Evolutionary conservation across 2,888 invertebrate species (phyloP), one percentile per base, ranked within the genome.

Genomic region (Norana najaformis): DNA sequence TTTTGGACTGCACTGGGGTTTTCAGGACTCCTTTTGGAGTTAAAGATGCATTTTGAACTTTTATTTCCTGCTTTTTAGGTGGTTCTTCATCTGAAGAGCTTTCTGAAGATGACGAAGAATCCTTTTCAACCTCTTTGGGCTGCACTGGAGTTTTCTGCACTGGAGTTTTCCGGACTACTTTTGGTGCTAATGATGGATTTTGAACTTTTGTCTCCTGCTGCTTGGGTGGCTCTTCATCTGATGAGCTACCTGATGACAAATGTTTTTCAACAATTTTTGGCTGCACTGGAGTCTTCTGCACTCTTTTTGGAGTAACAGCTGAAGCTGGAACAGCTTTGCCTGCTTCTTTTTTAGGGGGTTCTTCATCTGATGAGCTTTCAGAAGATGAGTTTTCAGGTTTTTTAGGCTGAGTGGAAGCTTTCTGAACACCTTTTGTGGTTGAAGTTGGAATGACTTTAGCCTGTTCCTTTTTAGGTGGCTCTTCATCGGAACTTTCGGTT

Each of bases 331-430:
- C 36, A 85, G 85, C 37, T 85, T 85, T 85, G 35, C 35, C 36
- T 11, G 20, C 85, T 36, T 6, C 36, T 23, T 85, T 85, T 85
- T 85, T 85, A 23, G 85, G 36, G 34, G 85, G 85, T n/a, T 85
- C 85, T 36, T 85, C 85, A 37, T 85, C 85, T 36, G 85, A 85
- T 36, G 85, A 85, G 85, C 85, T 85, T n/a, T 85, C 85, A 36
- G 85, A 85, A 36, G 85, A 83, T 36, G 83, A 85, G 35, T 8
- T 23, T 85, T 16, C 36, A 8, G 85, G 35, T 36, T 35, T 85
- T 85, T 3, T 85, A 6, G 14, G 85, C 34, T 85, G 36, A 37
- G 36, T 36, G 35, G 37, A 20, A 36, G 85, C 8, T 85, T 36
- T 85, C 16, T 85, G 5, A 85, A 85, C 85, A 36, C 18, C 36